Evolutionary conservation across 1,140 invertebrate genomes (phyloP).

Genomic region (Temnothorax nylanderi): DNA sequence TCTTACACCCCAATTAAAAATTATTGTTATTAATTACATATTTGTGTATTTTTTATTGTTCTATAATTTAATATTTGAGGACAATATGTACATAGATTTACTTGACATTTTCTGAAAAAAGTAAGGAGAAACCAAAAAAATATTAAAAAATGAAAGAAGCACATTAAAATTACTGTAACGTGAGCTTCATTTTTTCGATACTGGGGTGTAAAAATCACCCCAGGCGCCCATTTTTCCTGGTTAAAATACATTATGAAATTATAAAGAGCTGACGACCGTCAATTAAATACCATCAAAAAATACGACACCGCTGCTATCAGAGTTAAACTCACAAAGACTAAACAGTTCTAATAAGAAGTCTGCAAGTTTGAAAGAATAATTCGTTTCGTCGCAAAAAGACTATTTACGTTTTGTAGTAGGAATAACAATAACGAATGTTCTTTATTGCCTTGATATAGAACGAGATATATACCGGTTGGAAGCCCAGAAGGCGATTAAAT

Average conservation of each 20-base stretch:
- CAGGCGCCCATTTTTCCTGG: neutral
- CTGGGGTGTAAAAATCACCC: no score
- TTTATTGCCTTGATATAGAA: conserved; percentile 27
- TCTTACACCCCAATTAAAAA: no score
- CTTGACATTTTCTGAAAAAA: no score
- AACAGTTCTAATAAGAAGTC: neutral
- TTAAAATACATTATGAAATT: neutral
- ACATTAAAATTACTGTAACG: no score
- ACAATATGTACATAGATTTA: no score
- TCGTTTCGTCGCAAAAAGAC: neutral
- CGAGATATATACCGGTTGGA: neutral
- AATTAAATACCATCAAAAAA: neutral
- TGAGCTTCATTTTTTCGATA: no score
- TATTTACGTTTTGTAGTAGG: neutral
- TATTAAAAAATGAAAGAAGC: no score
- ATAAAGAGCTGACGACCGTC: neutral
- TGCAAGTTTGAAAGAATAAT: neutral
- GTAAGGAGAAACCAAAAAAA: no score
- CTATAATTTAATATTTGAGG: no score
- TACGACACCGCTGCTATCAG: neutral
- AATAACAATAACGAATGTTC: conserved; percentile 36
- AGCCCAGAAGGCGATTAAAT: conserved; percentile 52
- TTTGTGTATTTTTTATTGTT: no score
- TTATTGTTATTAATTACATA: no score
- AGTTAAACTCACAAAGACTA: neutral